Percentiles rank a stretch among this genome's conserved stretches.
These are phyloP conservation scores for Dendropsophus ebraccatus DNA, from an alignment of 2,113 vertebrate genomes.

Conservation along the genomic window DNA sequence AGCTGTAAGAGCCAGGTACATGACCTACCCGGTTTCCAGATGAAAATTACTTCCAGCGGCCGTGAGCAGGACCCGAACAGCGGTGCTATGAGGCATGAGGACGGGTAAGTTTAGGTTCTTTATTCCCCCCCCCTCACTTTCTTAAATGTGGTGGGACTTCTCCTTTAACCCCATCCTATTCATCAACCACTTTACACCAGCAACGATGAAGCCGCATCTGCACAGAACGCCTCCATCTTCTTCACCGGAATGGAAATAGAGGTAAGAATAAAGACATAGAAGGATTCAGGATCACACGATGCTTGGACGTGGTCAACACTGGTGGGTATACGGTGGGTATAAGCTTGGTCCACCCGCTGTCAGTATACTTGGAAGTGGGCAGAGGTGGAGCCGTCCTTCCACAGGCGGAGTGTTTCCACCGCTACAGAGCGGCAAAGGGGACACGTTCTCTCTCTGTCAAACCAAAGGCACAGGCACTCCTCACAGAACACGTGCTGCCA, in stretches of 20 bases:
- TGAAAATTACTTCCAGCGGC: too few species aligned
- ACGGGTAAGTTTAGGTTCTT: too few species aligned
- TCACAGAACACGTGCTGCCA: conserved; percentile 95
- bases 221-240: neutral
- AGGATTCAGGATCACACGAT: neutral
- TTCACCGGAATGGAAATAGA: neutral
- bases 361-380: conserved; percentile 97
- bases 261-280: neutral
- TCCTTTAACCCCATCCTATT: too few species aligned
- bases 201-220: neutral
- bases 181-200: neutral
- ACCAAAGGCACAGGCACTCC: conserved; percentile 95
- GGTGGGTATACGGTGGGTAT: neutral
- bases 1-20: too few species aligned
- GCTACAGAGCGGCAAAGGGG: conserved; percentile 89
- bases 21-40: too few species aligned
- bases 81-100: too few species aligned
- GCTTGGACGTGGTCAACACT: neutral
- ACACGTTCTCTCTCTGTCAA: conserved; percentile 92
- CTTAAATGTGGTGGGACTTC: too few species aligned
- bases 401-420: conserved; percentile 88
- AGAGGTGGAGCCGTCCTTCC: conserved; percentile 96
- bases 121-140: too few species aligned
- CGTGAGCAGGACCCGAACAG: too few species aligned
- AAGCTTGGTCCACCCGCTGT: conserved; percentile 11